Evolutionary conservation across 2,888 invertebrate species (phyloP), one percentile per base, ranked within the genome.

Genomic region (Artemia sp.): DNA sequence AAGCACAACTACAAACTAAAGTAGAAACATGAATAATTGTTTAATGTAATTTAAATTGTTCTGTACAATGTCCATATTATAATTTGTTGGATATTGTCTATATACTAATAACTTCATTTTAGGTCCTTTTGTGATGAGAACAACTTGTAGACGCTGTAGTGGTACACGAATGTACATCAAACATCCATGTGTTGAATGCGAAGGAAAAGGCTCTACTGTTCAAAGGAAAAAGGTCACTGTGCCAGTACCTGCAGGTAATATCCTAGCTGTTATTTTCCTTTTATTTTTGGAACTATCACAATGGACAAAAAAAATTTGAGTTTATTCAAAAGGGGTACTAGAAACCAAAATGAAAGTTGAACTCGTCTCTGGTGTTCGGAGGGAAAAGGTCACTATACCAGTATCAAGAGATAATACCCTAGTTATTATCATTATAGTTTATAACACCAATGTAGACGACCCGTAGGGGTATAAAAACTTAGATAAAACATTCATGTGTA

Each of bases 61-160:
- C 14, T 10, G 50, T 70, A 14, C 58, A 14, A 53, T 53, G 7
- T 2, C 7, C 58, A 12, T 53, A n/a, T 12, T 12, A 53, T 53
- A 58, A n/a, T 24, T 58, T 11, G n/a, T 24, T 19, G 11, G n/a
- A 2, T 11, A 10, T n/a, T 58, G n/a, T 10, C 58, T 58, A n/a
- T 58, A 10, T 58, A 10, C 64, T 58, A 8, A 24, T 9, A 8
- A 1, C 64, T 9, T 58, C 9, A 11, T 73, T 70, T 52, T 72
- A 78, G 96, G 96, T 51, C 95, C 95, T 69, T 97, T 96, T 80
- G 88, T 96, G 51, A 96, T 97, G 95, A 83, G 94, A 70, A 90
- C 92, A 3, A 94, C 96, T 0, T 97, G 96, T 77, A 83, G 95
- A 70, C 87, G 89, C 74, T 95, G 94, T 76, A 87, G 89, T 75